phyloP scores from a whole-genome alignment of 2,797 vertebrate genomes.

The Apodemus agrarius region DNA sequence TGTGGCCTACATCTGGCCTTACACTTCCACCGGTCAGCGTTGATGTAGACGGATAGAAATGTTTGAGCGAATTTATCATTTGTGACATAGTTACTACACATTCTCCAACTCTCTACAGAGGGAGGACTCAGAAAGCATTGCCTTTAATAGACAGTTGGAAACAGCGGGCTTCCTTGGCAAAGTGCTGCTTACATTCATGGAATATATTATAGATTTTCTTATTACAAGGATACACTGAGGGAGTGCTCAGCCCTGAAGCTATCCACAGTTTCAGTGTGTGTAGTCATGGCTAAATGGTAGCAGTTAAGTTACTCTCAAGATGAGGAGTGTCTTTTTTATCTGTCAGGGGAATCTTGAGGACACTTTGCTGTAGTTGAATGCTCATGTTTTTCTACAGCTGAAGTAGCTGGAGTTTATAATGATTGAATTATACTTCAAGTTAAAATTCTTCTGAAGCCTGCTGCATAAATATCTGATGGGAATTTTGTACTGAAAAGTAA shows the following conservation, averaged over 20 bases:
- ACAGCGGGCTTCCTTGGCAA: background rate
- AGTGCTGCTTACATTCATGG: background rate
- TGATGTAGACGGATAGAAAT: background rate
- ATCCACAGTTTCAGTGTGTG: background rate
- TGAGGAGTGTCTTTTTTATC: background rate
- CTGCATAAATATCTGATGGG: background rate
- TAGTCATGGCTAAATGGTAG: background rate
- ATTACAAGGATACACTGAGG: background rate
- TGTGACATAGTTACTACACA: background rate
- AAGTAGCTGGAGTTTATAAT: background rate
- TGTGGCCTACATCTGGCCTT: constrained; percentile 34
- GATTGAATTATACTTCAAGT: background rate
- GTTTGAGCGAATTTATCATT: background rate
- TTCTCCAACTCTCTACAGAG: background rate
- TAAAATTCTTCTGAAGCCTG: background rate
- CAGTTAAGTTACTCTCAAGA: background rate
- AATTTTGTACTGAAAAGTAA: background rate
- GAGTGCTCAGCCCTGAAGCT: background rate
- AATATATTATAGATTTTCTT: background rate
- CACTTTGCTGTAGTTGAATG: constrained; percentile 3
- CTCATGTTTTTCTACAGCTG: background rate
- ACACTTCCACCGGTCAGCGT: background rate
- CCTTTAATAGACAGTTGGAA: background rate
- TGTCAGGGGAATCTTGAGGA: background rate
- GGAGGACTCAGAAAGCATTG: background rate